Base-by-base conservation (phyloP, 2,797 vertebrate genomes). In the Leptoclinus maculatus region DNA sequence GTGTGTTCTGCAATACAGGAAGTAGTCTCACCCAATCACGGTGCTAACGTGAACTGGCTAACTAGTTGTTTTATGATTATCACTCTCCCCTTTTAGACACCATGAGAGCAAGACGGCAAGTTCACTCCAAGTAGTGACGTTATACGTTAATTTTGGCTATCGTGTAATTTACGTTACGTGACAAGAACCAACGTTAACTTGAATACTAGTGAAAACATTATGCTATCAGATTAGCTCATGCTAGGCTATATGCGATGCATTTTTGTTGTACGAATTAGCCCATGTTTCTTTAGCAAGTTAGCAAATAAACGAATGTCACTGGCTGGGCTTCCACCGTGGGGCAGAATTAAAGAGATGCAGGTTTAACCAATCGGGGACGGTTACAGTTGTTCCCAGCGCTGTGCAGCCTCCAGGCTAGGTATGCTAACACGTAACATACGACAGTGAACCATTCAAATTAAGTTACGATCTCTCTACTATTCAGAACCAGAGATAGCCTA, bases 291-390 rank as follows among this genome's bases (percentile, higher is more conserved):
- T 62, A 66, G 75, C 74, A 62, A 29, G 36, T 78, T 78, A 77
- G 83, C 82, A 51, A 8, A n/a, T 16, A 32, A 69, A 67, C 78
- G 86, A 74, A 66, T 54, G 72, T 54, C 79, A 78, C 80, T 74
- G 16, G 1, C 13, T 38, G n/a, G 8, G 27, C 23, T 62, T 66
- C 13, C 9, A 54, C 41, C 5, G 38, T 54, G n/a, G 21, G 59
- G 43, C 60, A 25, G 47, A 80, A 51, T 93, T 93, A 95, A 94
- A 94, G 91, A 93, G 91, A 90, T 88, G 43, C 71, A 3, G 66
- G 6, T 8, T 71, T 5, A 71, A 71, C 91, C 93, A 92, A 93
- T 93, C 80, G 82, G 66, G 3, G 64, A 11, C 36, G 12, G 27
- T 19, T n/a, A 0, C 14, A 38, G 53, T 17, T 47, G 12, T 11